Percentiles rank a stretch among this genome's conserved stretches.
Conservation (phyloP, 2,888 invertebrate genomes). For the Parasteatoda lunata region DNA sequence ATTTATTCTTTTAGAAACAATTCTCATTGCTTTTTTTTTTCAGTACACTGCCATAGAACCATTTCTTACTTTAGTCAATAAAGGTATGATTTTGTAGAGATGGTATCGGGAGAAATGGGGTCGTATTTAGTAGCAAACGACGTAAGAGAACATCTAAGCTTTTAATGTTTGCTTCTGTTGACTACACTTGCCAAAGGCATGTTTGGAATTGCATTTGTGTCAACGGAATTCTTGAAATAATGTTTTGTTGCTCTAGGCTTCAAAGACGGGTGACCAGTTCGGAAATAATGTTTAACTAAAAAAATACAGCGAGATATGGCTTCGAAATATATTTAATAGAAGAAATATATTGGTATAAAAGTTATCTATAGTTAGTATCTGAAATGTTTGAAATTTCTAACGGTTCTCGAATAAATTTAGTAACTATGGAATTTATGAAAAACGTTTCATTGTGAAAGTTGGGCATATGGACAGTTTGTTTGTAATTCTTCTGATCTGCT, state of each 20-base stretch:
- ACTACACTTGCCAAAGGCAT: slow-evolving; percentile 15
- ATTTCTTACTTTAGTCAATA: neutral
- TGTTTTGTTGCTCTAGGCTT: slow-evolving; percentile 26
- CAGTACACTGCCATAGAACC: too few relatives aligned
- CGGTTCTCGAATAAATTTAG: too few relatives aligned
- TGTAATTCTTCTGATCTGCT: too few relatives aligned
- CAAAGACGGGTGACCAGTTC: slow-evolving; percentile 8
- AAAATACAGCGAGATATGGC: neutral
- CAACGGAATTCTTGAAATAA: slow-evolving; percentile 45
- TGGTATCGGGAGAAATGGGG: neutral
- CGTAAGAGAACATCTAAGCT: slow-evolving; percentile 22
- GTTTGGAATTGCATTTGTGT: slow-evolving; percentile 51
- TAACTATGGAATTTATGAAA: too few relatives aligned
- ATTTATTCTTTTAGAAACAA: neutral
- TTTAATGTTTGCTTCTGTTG: slow-evolving; percentile 20
- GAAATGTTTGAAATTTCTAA: too few relatives aligned
- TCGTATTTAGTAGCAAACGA: neutral
- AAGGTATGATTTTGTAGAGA: neutral
- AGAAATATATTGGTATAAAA: too few relatives aligned
- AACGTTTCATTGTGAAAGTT: too few relatives aligned
- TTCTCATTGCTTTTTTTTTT: too few relatives aligned
- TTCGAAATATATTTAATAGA: too few relatives aligned
- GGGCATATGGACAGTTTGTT: too few relatives aligned
- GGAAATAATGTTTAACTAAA: slow-evolving; percentile 22
- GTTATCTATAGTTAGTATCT: too few relatives aligned